A percentile compares a stretch with the other conserved stretches of the same genome.
phyloP scores from a whole-genome alignment of 2,797 vertebrate genomes.

The Poecile montanus region DNA sequence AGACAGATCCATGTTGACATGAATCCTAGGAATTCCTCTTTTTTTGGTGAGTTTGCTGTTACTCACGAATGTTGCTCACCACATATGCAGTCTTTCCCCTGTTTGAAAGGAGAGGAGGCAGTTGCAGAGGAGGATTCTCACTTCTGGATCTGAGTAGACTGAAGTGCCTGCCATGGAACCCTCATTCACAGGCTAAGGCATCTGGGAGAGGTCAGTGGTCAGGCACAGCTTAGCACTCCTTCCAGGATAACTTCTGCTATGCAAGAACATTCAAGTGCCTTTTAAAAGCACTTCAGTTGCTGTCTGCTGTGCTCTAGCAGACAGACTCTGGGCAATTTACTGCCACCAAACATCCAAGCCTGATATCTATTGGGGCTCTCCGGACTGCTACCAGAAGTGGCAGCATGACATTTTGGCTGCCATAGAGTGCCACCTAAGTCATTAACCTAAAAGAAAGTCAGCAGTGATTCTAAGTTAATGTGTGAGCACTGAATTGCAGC shows the following conservation, averaged over 20 bases:
- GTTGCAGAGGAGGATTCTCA: not conserved
- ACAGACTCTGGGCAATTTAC: not conserved
- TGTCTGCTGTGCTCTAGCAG: not conserved
- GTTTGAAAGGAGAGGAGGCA: not conserved
- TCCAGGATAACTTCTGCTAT: not conserved
- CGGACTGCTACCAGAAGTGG: not conserved
- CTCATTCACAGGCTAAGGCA: not conserved
- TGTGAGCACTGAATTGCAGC: not conserved
- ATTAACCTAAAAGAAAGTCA: constrained; percentile 15
- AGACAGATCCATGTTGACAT: not conserved
- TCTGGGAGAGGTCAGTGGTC: not conserved
- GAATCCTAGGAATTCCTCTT: not conserved
- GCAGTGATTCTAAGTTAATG: not conserved
- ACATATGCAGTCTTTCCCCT: not conserved
- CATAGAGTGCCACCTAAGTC: not conserved
- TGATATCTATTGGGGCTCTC: not conserved
- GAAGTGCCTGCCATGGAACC: not conserved
- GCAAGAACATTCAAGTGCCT: not conserved
- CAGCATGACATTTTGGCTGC: constrained; percentile 11
- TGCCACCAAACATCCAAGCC: not conserved
- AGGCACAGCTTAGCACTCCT: not conserved
- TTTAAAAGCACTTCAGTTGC: not conserved
- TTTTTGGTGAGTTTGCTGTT: not conserved
- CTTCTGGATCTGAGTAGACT: not conserved
- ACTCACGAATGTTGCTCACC: not conserved